Evolutionary conservation across 2,113 vertebrate genomes (phyloP).

Genomic region (Tauraco erythrolophus): DNA sequence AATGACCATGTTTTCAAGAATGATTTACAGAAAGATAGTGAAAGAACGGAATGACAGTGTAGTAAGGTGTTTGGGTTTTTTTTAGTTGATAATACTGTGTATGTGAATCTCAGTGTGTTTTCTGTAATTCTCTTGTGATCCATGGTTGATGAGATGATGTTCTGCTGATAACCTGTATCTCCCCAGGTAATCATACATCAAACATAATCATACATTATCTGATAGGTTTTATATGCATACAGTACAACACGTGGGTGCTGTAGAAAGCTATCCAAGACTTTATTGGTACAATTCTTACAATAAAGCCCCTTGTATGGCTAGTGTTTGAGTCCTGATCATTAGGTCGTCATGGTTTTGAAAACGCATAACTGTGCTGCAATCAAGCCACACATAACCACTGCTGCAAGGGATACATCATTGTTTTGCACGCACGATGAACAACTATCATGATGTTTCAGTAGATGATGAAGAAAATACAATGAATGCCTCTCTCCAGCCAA

Average conservation of each 20-base stretch:
- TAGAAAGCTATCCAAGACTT: neutral
- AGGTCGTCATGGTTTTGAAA: neutral
- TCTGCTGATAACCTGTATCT: neutral
- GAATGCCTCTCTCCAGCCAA: neutral
- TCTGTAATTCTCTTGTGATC: neutral
- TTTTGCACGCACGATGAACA: neutral
- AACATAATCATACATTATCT: neutral
- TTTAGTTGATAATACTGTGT: neutral
- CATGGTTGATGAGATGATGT: fast-evolving
- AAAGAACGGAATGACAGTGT: neutral
- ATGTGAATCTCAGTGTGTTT: neutral
- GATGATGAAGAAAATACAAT: neutral
- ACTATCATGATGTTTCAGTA: neutral
- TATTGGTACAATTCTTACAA: neutral
- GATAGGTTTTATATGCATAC: neutral
- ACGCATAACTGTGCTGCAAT: neutral
- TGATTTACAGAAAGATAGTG: neutral
- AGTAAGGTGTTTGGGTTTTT: neutral
- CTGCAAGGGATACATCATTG: neutral
- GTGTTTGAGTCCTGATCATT: neutral
- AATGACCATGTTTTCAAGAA: neutral
- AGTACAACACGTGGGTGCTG: fast-evolving
- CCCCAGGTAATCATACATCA: neutral
- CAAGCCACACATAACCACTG: neutral
- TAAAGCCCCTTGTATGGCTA: neutral